A percentile compares a stretch with the other conserved stretches of the same genome.
Evolutionary conservation across 37 sponge, comb jelly and placozoan genomes (phyloP).

Genomic region (Aplysina aerophoba): DNA sequence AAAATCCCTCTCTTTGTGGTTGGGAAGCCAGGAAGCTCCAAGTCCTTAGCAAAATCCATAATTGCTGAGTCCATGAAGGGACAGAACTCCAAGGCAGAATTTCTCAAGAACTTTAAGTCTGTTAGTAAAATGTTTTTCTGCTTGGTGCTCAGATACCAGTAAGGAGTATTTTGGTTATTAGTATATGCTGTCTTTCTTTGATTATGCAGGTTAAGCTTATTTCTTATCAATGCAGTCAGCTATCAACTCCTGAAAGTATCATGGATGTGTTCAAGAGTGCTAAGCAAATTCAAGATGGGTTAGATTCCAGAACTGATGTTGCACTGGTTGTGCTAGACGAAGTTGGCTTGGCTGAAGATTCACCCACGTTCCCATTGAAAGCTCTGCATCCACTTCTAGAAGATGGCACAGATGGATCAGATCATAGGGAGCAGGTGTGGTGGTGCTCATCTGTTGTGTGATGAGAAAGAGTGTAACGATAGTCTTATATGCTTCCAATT

Average conservation of each 20-base stretch:
- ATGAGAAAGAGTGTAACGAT: too few species aligned
- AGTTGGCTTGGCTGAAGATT: constrained; percentile 96
- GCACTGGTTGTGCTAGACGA: constrained; percentile 94
- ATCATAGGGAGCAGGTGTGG: constrained; percentile 44
- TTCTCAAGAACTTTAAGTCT: constrained; percentile 65
- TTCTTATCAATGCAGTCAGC: constrained; percentile 92
- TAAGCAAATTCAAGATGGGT: constrained; percentile 51
- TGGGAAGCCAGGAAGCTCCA: constrained; percentile 98
- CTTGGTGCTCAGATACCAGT: too few species aligned
- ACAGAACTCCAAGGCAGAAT: constrained; percentile 45
- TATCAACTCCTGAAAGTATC: constrained; percentile 84
- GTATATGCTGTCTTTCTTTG: too few species aligned
- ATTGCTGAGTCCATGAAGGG: constrained; percentile 88
- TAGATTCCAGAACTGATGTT: constrained; percentile 50
- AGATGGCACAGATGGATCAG: constrained; percentile 87
- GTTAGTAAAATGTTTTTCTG: background rate
- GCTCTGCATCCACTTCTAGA: constrained; percentile 95
- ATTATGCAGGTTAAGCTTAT: constrained; percentile 67
- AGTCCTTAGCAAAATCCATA: constrained; percentile 91
- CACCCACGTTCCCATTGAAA: constrained; percentile 89
- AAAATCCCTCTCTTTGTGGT: constrained; percentile 97
- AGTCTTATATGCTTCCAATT: too few species aligned
- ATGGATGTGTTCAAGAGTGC: constrained; percentile 73
- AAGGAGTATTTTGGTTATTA: too few species aligned
- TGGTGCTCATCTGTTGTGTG: too few species aligned